phyloP scores from a whole-genome alignment of 1,140 invertebrate genomes.

The Ceratoteleas bidentatus region DNA sequence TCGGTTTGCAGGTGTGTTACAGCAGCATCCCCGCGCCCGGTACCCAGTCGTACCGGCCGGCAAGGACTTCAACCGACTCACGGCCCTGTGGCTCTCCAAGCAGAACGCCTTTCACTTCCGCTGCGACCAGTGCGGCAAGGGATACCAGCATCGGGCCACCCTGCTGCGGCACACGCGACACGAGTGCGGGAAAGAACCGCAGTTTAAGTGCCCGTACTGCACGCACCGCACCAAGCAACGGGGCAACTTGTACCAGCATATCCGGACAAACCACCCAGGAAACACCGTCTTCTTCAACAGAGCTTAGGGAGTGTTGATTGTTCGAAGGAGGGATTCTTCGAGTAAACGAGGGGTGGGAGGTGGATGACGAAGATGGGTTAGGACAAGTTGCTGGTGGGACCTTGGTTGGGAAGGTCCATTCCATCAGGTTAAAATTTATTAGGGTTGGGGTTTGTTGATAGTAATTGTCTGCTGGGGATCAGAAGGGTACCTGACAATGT shows the following conservation, averaged over 20 bases:
- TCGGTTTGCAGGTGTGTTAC: conserved; percentile 49
- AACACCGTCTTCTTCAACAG: conserved; percentile 75
- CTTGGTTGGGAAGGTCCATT: background rate
- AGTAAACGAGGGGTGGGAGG: background rate
- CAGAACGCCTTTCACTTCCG: conserved; percentile 73
- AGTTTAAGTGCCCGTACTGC: conserved; percentile 29
- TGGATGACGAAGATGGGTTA: too few relatives aligned
- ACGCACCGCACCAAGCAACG: conserved; percentile 74
- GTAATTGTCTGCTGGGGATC: too few relatives aligned
- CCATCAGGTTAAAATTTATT: too few relatives aligned
- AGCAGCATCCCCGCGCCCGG: conserved; percentile 52
- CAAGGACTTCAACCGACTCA: conserved; percentile 72
- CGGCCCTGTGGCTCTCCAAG: conserved; percentile 73
- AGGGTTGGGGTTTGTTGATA: too few relatives aligned
- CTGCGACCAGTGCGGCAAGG: too few relatives aligned
- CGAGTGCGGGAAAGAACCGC: conserved; percentile 40
- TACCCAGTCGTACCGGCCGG: conserved; percentile 70
- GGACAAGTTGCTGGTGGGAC: background rate
- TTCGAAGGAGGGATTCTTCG: background rate
- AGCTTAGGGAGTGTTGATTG: background rate
- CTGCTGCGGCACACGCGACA: conserved; percentile 75
- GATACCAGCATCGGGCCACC: too few relatives aligned
- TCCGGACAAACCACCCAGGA: conserved; percentile 77
- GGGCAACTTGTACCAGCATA: conserved; percentile 82
- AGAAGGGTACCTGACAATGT: too few relatives aligned